Evolutionary conservation across 2,113 vertebrate genomes (phyloP), one percentile per base, ranked within the genome.

Genomic region (Benitochromis conjunctus): DNA sequence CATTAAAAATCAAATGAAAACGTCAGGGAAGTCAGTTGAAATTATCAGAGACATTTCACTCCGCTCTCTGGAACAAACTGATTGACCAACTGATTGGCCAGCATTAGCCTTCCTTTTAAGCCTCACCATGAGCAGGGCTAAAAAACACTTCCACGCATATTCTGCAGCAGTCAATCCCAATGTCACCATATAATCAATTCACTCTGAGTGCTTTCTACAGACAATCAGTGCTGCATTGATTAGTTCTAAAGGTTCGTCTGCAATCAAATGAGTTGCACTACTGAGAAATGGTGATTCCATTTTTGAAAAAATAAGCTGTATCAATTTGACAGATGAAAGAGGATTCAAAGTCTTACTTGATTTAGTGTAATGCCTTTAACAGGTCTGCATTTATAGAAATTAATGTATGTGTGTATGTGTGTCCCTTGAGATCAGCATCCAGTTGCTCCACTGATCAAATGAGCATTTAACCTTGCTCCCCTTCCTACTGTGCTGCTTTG

Each of bases 151-250:
- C 24, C 43, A 76, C n/a, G 69, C 69, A 76, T 31, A n/a, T 51
- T 76, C 24, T 76, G 24, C 69, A 51, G 16, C 19, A 51, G 69
- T 76, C 46, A 3, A 31, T 51, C 46, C 69, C 69, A 76, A 51
- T 51, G 43, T 76, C 69, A 76, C 16, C 16, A 31, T 51, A 76
- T 76, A 31, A 76, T 76, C 69, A 76, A 76, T 76, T 51, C 46
- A 31, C 69, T n/a, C 69, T 8, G 69, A 76, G 43, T 51, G 69
- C 69, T 51, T 51, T 76, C 69, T 18, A 51, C 26, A 74, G 69
- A 74, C 43, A 51, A 76, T 51, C 46, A 51, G 69, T 31, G 16
- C 26, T 31, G 43, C 51, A 76, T 76, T 76, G 69, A 76, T 76
- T 51, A 51, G 46, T 76, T 51, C 26, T 51, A 76, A 76, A 51